These are phyloP conservation scores for Papilio protenor DNA, from an alignment of 2,888 invertebrate genomes.

Conservation along the genomic window DNA sequence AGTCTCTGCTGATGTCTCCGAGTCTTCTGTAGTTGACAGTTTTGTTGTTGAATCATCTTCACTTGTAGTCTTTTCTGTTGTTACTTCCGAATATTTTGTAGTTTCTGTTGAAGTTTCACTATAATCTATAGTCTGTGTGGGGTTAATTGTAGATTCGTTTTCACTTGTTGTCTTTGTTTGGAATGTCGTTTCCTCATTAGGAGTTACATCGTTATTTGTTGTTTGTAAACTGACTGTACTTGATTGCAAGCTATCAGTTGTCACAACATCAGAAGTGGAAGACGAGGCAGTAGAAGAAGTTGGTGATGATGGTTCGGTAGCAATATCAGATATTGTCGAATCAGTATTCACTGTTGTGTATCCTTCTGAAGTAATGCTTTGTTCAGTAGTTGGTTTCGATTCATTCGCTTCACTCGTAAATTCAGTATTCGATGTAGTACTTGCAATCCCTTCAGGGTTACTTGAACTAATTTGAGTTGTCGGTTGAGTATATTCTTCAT, in stretches of 20 bases:
- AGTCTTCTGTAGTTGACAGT: not conserved
- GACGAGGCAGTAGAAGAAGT: not conserved
- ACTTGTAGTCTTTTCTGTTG: not conserved
- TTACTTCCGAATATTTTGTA: not conserved
- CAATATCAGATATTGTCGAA: not conserved
- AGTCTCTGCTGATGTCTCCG: not conserved
- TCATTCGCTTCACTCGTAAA: not conserved
- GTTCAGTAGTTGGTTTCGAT: not conserved
- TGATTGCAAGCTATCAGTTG: not conserved
- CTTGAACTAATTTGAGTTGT: too few species aligned
- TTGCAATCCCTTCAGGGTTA: too few species aligned
- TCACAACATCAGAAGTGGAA: not conserved
- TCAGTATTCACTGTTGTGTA: not conserved
- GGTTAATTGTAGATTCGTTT: not conserved
- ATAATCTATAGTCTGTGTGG: not conserved
- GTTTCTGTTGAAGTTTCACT: not conserved
- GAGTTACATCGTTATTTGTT: not conserved
- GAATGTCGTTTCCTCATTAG: not conserved
- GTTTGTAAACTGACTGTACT: constrained; percentile 2
- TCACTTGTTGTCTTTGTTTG: not conserved
- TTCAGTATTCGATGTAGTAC: not conserved
- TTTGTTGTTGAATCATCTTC: constrained; percentile 1
- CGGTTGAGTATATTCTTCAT: too few species aligned
- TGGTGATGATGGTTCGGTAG: not conserved
- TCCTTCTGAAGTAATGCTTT: not conserved